Conservation (phyloP, 2,888 invertebrate genomes). For the Tethea ocularis region DNA sequence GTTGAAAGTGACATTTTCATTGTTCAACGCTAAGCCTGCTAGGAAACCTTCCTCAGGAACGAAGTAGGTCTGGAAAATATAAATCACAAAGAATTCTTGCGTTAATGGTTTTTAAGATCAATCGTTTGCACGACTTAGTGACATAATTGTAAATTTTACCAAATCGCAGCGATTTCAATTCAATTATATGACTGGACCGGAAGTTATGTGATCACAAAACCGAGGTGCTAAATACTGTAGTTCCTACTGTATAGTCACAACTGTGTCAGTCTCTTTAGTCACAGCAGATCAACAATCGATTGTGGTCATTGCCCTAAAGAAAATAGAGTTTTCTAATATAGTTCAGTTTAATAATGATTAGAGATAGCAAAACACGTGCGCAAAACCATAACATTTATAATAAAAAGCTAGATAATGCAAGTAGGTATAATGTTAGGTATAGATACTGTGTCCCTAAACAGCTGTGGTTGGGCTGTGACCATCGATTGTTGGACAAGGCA, state of each 20-base stretch:
- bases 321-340: slow-evolving; percentile 9
- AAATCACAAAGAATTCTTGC: neutral
- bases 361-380: too few relatives aligned
- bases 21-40: slow-evolving; percentile 91
- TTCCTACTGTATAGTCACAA: slow-evolving; percentile 14
- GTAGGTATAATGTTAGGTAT: too few relatives aligned
- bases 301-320: slow-evolving; percentile 11
- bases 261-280: slow-evolving; percentile 30
- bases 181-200: slow-evolving; percentile 11
- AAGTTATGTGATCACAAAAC: slow-evolving; percentile 16
- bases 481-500: too few relatives aligned
- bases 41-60: slow-evolving; percentile 92
- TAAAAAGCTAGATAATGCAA: too few relatives aligned
- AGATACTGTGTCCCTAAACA: too few relatives aligned
- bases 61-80: slow-evolving; percentile 90
- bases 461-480: too few relatives aligned
- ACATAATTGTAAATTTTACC: neutral
- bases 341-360: neutral
- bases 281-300: slow-evolving; percentile 34
- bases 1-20: slow-evolving; percentile 89
- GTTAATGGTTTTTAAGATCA: neutral
- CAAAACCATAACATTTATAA: neutral
- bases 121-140: neutral
- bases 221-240: slow-evolving; percentile 1
- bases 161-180: neutral